A percentile compares a stretch with the other conserved stretches of the same genome.
Evolutionary conservation across 1,140 invertebrate genomes (phyloP).

Genomic region (Rhagoletis zephyria): DNA sequence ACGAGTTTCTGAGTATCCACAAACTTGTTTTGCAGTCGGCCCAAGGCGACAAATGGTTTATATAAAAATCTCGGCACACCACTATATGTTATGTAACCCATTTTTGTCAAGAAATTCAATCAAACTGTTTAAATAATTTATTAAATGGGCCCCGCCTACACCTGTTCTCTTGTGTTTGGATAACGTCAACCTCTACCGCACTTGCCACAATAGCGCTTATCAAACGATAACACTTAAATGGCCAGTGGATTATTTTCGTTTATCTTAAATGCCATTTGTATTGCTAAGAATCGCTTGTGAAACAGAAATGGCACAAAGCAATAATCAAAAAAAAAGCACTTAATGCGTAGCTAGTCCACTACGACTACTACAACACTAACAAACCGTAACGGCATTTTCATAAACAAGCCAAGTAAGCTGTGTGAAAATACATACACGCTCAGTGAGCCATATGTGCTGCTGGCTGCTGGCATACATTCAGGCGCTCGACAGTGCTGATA

Average conservation of each 20-base stretch:
- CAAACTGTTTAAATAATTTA: too few species aligned
- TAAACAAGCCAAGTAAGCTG: background rate
- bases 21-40: too few species aligned
- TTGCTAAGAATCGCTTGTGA: background rate
- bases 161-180: too few species aligned
- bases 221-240: background rate
- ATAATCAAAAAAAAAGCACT: background rate
- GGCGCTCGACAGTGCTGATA: background rate
- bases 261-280: constrained; percentile 30
- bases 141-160: too few species aligned
- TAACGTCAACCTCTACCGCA: too few species aligned
- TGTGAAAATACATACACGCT: background rate
- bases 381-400: background rate
- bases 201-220: background rate
- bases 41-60: too few species aligned
- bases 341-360: background rate
- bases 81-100: too few species aligned
- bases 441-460: background rate
- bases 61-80: too few species aligned
- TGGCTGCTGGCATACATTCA: background rate
- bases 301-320: background rate
- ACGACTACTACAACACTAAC: too few species aligned
- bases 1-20: too few species aligned
- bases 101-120: too few species aligned
- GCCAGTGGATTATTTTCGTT: constrained; percentile 34